Evolutionary conservation across 2,888 invertebrate species (phyloP).

Genomic region (Leptinotarsa juncta): DNA sequence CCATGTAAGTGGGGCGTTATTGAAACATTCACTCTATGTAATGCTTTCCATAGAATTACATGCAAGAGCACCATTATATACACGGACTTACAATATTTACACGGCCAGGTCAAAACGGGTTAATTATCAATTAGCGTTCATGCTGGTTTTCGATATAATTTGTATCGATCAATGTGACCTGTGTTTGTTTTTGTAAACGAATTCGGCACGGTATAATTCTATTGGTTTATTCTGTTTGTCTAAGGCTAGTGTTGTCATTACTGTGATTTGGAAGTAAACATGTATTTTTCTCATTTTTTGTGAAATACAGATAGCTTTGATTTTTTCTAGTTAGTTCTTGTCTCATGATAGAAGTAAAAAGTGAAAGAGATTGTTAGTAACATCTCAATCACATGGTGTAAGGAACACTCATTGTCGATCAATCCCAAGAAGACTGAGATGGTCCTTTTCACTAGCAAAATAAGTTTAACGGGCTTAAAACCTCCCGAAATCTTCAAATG

Average conservation of each 20-base stretch:
- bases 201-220: not conserved
- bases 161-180: not conserved
- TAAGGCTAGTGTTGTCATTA: not conserved
- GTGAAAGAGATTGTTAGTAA: too few species aligned
- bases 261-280: too few species aligned
- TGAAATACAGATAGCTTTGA: too few species aligned
- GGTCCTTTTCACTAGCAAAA: too few species aligned
- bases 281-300: too few species aligned
- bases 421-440: too few species aligned
- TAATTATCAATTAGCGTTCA: conserved; percentile 13
- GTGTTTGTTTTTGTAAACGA: not conserved
- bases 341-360: too few species aligned
- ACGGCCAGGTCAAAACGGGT: conserved; percentile 5
- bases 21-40: not conserved
- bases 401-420: too few species aligned
- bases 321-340: too few species aligned
- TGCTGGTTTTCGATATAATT: not conserved
- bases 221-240: not conserved
- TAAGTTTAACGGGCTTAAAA: too few species aligned
- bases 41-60: not conserved
- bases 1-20: not conserved
- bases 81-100: conserved; percentile 17
- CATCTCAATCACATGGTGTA: too few species aligned
- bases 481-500: too few species aligned
- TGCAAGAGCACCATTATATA: not conserved